Evolutionary conservation across 2,797 vertebrate genomes (phyloP).

Genomic region (Helarctos malayanus): DNA sequence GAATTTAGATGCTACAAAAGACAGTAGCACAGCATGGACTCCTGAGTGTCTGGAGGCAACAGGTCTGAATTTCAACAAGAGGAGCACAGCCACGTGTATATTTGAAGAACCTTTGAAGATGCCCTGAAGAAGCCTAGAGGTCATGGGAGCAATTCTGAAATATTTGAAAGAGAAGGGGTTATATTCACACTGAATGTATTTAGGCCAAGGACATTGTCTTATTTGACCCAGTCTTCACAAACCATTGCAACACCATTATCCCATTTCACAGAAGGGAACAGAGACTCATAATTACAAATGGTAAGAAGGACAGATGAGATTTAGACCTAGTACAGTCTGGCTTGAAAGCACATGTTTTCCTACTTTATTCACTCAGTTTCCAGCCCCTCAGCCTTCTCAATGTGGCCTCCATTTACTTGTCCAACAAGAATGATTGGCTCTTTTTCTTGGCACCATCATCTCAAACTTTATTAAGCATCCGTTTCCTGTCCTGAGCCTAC

Average conservation of each 20-base stretch:
- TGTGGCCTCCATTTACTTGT: neutral
- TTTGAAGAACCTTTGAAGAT: neutral
- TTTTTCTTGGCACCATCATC: neutral
- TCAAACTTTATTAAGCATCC: neutral
- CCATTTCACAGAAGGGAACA: slow-evolving; percentile 18
- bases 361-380: neutral
- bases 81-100: neutral
- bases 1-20: neutral
- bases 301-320: neutral
- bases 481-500: neutral
- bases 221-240: neutral
- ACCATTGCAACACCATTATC: neutral
- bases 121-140: neutral
- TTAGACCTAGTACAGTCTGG: neutral
- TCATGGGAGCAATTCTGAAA: slow-evolving; percentile 26
- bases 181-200: neutral
- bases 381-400: neutral
- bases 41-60: neutral
- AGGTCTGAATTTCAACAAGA: neutral
- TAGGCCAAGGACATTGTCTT: neutral
- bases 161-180: slow-evolving; percentile 1
- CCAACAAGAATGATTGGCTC: neutral
- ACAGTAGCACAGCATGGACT: neutral
- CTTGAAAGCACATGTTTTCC: neutral
- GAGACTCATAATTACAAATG: neutral